phyloP scores from a whole-genome alignment of 2,797 vertebrate species.

The Synanceia verrucosa region DNA sequence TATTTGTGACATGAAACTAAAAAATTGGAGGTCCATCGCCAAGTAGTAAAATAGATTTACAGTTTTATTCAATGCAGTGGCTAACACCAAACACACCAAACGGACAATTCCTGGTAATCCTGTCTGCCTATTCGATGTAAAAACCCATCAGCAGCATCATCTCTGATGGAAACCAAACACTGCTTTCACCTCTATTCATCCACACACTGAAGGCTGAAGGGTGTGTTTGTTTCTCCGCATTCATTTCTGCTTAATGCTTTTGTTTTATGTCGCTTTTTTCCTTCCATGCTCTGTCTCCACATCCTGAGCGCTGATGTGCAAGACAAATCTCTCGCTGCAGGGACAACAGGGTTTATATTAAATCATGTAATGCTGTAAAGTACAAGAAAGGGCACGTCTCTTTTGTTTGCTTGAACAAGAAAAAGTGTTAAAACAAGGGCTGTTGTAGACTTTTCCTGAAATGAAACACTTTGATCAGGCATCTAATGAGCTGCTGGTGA shows the following conservation, averaged over 20 bases:
- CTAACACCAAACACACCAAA: conserved; percentile 7
- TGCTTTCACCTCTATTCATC: conserved; percentile 32
- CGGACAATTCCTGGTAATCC: conserved; percentile 14
- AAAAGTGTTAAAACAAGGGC: conserved; percentile 41
- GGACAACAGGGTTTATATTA: conserved; percentile 44
- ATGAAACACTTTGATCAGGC: conserved; percentile 67
- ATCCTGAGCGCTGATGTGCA: conserved; percentile 40
- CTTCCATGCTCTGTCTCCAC: conserved; percentile 16
- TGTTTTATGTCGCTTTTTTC: conserved; percentile 46
- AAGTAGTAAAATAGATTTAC: conserved; percentile 11
- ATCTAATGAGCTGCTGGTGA: conserved; percentile 65
- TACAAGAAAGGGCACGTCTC: conserved; percentile 54
- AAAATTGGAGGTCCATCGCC: conserved; percentile 29
- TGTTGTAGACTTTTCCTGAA: conserved; percentile 34
- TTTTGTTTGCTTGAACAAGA: conserved; percentile 58
- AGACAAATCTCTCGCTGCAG: conserved; percentile 33
- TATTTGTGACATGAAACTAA: conserved; percentile 8
- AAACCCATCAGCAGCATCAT: conserved; percentile 30
- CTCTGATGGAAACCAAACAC: conserved; percentile 30
- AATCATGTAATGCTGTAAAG: conserved; percentile 51
- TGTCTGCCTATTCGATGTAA: conserved; percentile 12
- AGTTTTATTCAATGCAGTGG: conserved; percentile 6
- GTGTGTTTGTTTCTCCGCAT: conserved; percentile 31
- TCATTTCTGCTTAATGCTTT: conserved; percentile 40
- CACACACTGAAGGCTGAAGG: conserved; percentile 40